Conservation (phyloP, 2,888 invertebrate genomes). For the Machimus atricapillus region DNA sequence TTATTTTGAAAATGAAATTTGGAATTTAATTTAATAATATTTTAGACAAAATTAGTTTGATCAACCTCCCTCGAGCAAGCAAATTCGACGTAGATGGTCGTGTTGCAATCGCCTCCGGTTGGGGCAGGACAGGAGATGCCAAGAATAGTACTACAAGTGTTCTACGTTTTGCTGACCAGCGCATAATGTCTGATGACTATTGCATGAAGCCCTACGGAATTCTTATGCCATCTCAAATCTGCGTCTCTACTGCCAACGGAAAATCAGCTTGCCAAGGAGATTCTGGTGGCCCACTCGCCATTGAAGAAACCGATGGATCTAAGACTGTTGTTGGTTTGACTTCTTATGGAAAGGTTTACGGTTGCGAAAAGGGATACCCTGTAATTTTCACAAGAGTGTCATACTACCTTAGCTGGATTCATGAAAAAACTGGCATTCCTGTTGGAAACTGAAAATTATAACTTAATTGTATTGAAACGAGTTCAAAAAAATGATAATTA, state of each 20-base stretch:
- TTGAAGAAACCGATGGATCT: conserved; percentile 7
- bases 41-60: not conserved
- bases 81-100: not conserved
- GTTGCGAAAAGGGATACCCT: conserved; percentile 42
- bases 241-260: conserved; percentile 53
- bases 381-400: conserved; percentile 34
- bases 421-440: not conserved
- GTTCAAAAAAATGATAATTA: not conserved
- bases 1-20: not conserved
- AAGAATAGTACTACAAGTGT: not conserved
- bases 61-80: not conserved
- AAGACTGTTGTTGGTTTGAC: conserved; percentile 38
- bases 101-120: conserved; percentile 11
- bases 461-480: not conserved
- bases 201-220: conserved; percentile 34
- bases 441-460: not conserved
- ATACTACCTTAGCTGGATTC: conserved; percentile 39
- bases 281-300: conserved; percentile 48
- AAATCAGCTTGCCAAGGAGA: conserved; percentile 57
- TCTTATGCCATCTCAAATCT: conserved; percentile 52
- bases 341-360: conserved; percentile 36
- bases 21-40: not conserved
- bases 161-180: conserved; percentile 22
- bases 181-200: not conserved
- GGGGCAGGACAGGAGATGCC: conserved; percentile 4